Base-by-base conservation (phyloP, 2,113 vertebrate species). In the Daphoenositta chrysoptera region DNA sequence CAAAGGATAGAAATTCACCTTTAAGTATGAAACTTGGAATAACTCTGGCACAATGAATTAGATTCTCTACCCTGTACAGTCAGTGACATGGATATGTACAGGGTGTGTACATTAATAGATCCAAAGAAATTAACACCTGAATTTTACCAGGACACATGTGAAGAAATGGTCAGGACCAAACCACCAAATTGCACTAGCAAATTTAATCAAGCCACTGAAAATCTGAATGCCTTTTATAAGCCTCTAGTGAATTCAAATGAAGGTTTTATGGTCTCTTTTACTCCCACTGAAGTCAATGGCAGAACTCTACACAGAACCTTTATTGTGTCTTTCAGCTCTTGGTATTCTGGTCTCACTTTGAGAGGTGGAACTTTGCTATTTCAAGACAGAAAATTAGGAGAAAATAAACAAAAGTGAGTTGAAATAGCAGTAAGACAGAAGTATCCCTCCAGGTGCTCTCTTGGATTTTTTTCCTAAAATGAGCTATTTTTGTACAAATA, bases 1-100 rank as follows among this genome's bases (percentile, higher is more conserved):
- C 53, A 79, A 83, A 90, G 92, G 90, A 90, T 37, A 96, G 84
- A 92, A 96, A 94, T 83, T 95, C 96, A 96, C 92, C 93, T 96
- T 95, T 96, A 92, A 75, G 65, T 53, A 84, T 15, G 51, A 82
- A 94, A 77, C 48, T 39, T 77, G 68, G 79, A 92, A 54, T 39
- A 51, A 37, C 71, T 73, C 73, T 53, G 57, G 68, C 56, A 90
- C 18, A 68, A 70, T 3, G 28, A 60, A 20, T 45, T 77, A 33
- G 60, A 70, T 60, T 86, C 64, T 54, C 16, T 54, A 3, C 20
- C 21, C 30, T 44, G 45, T 27, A 47, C 54, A 78, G 40, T 37
- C 30, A 75, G 54, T 47, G 57, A 79, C 57, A 80, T 9, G 23
- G 70, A 54, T 13, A 6, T 10, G 30, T 51, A 75, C 37, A 26